Evolutionary conservation across 2,888 invertebrate genomes (phyloP), one percentile per base, ranked within the genome.

Genomic region (Taphrorychus bicolor): DNA sequence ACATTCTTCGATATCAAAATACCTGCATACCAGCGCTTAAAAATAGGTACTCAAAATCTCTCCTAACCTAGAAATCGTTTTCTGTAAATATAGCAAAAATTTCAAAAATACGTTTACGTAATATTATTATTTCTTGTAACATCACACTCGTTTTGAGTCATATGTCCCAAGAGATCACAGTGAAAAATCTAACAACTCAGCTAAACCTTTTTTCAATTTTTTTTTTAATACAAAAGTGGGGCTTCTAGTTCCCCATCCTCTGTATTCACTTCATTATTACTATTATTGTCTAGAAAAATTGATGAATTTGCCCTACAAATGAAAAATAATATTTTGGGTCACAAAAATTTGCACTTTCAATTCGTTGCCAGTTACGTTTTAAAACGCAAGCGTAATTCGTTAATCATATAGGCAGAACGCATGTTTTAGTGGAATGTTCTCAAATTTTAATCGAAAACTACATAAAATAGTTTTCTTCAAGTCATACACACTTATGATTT

Each of bases 131-230:
- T 45, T 17, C 18, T 45, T 45, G 14, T 14, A 18, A 17, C 45
- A 66, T 66, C 66, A 66, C 66, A 66, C 66, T 64, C 42, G 16
- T 61, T 42, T 66, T 66, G 61, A 66, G 61, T 72, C 73, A 76
- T 77, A 77, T 71, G 54, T 42, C 57, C 60, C 40, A 63, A 80
- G 82, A 82, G 82, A 82, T 82, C 82, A 82, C 82, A 82, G 82
- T 81, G 81, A 59, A 80, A 80, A 41, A 23, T 14, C 21, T 51
- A 18, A 18, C 3, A 19, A n/a, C n/a, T n/a, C n/a, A n/a, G n/a
- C n/a, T n/a, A n/a, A n/a, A n/a, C n/a, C n/a, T n/a, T n/a, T n/a
- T n/a, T n/a, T n/a, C n/a, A n/a, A n/a, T n/a, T n/a, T n/a, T n/a
- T n/a, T n/a, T n/a, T n/a, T n/a, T n/a, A n/a, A n/a, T n/a, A n/a